phyloP scores from a whole-genome alignment of 2,888 invertebrate genomes.

The Lysandra coridon region DNA sequence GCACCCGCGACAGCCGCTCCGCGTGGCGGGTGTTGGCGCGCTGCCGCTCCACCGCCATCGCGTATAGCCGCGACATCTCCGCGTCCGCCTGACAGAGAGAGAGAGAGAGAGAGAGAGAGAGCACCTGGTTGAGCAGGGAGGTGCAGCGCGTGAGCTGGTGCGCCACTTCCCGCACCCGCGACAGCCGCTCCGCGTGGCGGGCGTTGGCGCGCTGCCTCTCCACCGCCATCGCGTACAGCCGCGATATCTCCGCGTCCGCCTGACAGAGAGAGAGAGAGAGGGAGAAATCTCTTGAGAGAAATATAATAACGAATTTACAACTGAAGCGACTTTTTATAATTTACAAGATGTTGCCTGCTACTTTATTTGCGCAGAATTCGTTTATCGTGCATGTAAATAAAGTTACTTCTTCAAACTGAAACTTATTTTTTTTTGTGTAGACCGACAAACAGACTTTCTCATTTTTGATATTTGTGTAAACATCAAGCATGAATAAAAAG shows the following conservation, averaged over 20 bases:
- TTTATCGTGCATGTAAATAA: no score
- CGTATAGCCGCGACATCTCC: conserved; percentile 85
- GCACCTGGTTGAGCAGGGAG: conserved; percentile 82
- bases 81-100: conserved; percentile 81
- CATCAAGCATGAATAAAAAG: no score
- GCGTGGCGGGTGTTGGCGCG: conserved; percentile 91
- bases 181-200: conserved; percentile 91
- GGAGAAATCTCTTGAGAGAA: no score
- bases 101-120: neutral
- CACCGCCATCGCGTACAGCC: conserved; percentile 84
- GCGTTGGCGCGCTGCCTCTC: conserved; percentile 92
- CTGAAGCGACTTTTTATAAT: no score
- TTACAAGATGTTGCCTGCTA: no score
- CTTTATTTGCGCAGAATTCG: no score
- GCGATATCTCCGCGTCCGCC: conserved; percentile 87
- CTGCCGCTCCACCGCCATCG: conserved; percentile 88
- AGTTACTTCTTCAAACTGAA: no score
- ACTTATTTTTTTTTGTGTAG: no score
- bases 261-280: conserved; percentile 48
- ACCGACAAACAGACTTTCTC: no score
- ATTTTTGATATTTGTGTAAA: no score
- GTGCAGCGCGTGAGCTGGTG: conserved; percentile 91
- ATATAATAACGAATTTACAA: no score
- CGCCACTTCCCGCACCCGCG: conserved; percentile 90
- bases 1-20: conserved; percentile 90